A percentile compares a stretch with the other conserved stretches of the same genome.
Evolutionary conservation across 2,888 invertebrate genomes (phyloP).

Genomic region (Eurytoma californica): DNA sequence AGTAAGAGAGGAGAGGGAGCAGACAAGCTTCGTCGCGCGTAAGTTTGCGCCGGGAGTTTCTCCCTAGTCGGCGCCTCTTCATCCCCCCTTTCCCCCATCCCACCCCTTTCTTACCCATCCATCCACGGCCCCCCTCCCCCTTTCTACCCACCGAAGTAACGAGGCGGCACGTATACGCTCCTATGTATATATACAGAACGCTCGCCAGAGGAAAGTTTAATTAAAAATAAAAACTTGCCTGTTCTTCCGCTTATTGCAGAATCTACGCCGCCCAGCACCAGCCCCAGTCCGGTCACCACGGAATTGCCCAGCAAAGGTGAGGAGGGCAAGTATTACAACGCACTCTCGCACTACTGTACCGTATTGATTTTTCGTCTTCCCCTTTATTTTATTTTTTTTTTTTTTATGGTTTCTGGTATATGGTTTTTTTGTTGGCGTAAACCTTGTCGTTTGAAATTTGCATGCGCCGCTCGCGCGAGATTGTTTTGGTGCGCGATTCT

Average conservation of each 20-base stretch:
- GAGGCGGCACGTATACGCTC: slow-evolving; percentile 29
- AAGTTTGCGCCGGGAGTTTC: slow-evolving; percentile 15
- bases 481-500: no score
- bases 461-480: no score
- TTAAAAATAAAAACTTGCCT: slow-evolving; percentile 65
- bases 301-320: slow-evolving; percentile 76
- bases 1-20: no score
- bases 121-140: not conserved
- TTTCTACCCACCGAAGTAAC: not conserved
- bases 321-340: slow-evolving; percentile 33
- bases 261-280: slow-evolving; percentile 88
- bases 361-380: not conserved
- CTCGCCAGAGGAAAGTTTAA: slow-evolving; percentile 33
- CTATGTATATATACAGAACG: slow-evolving; percentile 3
- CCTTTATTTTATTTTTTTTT: slow-evolving; percentile 3
- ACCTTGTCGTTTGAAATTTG: not conserved
- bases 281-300: slow-evolving; percentile 85
- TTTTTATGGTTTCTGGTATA: not conserved
- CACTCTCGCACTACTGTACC: slow-evolving; percentile 2
- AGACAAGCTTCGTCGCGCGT: not conserved
- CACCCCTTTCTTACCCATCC: slow-evolving; percentile 9
- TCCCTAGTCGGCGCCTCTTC: not conserved
- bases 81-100: not conserved
- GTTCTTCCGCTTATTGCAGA: slow-evolving; percentile 76
- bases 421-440: not conserved